Conservation (phyloP, 2,888 invertebrate species). For the Argyra leucocephala region DNA sequence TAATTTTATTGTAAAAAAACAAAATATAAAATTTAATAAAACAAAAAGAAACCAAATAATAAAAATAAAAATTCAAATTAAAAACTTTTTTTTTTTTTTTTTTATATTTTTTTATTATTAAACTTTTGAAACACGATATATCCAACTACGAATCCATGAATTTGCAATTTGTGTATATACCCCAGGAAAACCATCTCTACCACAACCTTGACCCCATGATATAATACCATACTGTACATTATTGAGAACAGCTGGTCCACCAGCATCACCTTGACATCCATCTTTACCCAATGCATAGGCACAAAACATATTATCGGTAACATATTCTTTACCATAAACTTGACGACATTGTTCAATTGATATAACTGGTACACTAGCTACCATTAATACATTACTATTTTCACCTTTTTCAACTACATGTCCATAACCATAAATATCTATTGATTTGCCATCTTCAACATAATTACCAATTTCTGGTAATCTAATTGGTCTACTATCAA, state of each 20-base stretch:
- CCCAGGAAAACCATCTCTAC: slow-evolving; percentile 10
- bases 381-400: background rate
- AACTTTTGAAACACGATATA: background rate
- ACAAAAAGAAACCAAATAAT: too few species aligned
- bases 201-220: slow-evolving; percentile 14
- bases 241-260: slow-evolving; percentile 10
- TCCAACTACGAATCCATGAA: background rate
- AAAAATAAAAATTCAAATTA: too few species aligned
- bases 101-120: too few species aligned
- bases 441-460: background rate
- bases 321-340: background rate
- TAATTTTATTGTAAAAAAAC: too few species aligned
- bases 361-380: background rate
- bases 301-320: slow-evolving; percentile 13
- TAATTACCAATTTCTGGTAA: background rate
- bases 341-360: background rate
- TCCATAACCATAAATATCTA: background rate
- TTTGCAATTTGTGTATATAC: slow-evolving; percentile 8
- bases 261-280: slow-evolving; percentile 15
- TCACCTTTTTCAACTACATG: background rate
- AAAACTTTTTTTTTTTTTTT: too few species aligned
- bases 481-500: background rate
- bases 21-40: too few species aligned
- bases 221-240: slow-evolving; percentile 13
- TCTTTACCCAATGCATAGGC: background rate